phyloP scores from a whole-genome alignment of 2,888 invertebrate genomes.

The Andrena hattorfiana region DNA sequence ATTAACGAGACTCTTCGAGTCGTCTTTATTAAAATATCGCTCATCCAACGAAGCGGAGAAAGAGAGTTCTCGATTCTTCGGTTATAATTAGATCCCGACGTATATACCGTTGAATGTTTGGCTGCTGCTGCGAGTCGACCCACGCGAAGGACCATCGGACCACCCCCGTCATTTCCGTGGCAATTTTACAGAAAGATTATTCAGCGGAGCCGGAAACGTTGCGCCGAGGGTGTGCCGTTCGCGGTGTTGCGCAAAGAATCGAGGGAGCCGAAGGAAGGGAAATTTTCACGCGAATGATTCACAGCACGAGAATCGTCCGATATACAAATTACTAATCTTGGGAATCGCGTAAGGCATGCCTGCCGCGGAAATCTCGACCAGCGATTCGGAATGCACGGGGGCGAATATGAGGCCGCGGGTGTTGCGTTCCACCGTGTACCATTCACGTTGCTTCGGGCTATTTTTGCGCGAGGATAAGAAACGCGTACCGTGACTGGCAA shows the following conservation, averaged over 20 bases:
- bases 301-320: not conserved
- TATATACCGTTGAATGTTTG: constrained; percentile 8
- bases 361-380: constrained; percentile 28
- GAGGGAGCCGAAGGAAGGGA: not conserved
- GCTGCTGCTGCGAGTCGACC: constrained; percentile 14
- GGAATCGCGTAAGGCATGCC: not conserved
- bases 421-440: constrained; percentile 34
- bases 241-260: not conserved
- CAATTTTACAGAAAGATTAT: not conserved
- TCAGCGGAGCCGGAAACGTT: not conserved
- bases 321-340: constrained; percentile 1
- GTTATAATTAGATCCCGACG: constrained; percentile 29
- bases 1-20: not conserved
- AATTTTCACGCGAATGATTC: not conserved
- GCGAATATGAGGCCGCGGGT: constrained; percentile 39
- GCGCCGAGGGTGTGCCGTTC: not conserved
- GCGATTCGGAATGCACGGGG: constrained; percentile 51
- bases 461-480: constrained; percentile 31
- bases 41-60: constrained; percentile 6
- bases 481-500: constrained; percentile 4
- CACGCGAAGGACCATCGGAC: not conserved
- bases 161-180: not conserved
- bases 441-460: constrained; percentile 42
- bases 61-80: constrained; percentile 19
- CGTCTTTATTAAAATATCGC: constrained; percentile 17